Percentiles rank a stretch among this genome's conserved stretches.
phyloP scores from a whole-genome alignment of 1,140 invertebrate genomes.

The Conus betulinus region DNA sequence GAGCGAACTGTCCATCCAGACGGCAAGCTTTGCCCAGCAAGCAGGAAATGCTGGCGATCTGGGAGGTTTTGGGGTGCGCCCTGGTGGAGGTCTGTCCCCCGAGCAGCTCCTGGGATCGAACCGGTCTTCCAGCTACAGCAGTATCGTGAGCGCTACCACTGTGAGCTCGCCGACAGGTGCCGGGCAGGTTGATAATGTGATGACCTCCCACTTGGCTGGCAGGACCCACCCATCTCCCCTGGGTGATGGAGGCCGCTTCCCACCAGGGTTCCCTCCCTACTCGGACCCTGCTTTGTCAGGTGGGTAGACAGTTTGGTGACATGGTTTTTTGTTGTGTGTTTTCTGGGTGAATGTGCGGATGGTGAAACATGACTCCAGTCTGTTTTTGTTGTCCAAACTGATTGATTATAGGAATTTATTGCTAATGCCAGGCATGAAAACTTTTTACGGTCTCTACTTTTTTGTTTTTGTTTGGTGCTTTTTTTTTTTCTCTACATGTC shows the following conservation, averaged over 20 bases:
- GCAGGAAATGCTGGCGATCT: constrained; percentile 19
- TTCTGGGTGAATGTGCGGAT: too few relatives aligned
- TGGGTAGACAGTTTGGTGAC: not conserved
- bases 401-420: too few relatives aligned
- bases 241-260: constrained; percentile 48
- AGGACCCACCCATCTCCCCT: constrained; percentile 16
- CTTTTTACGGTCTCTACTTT: too few relatives aligned
- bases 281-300: constrained; percentile 51
- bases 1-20: constrained; percentile 70
- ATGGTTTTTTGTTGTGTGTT: too few relatives aligned
- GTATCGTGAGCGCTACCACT: constrained; percentile 67
- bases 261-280: constrained; percentile 54
- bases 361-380: too few relatives aligned
- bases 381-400: too few relatives aligned
- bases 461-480: too few relatives aligned
- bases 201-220: not conserved
- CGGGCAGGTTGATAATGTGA: not conserved
- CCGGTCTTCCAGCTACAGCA: constrained; percentile 70
- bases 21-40: constrained; percentile 69
- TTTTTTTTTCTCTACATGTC: too few relatives aligned
- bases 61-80: not conserved
- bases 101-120: constrained; percentile 56
- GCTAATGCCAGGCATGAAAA: too few relatives aligned
- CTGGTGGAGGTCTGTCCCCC: constrained; percentile 41
- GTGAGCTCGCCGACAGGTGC: constrained; percentile 26